These are phyloP conservation scores for Lasioglossum morio DNA, from an alignment of 2,888 invertebrate species.

Conservation along the genomic window DNA sequence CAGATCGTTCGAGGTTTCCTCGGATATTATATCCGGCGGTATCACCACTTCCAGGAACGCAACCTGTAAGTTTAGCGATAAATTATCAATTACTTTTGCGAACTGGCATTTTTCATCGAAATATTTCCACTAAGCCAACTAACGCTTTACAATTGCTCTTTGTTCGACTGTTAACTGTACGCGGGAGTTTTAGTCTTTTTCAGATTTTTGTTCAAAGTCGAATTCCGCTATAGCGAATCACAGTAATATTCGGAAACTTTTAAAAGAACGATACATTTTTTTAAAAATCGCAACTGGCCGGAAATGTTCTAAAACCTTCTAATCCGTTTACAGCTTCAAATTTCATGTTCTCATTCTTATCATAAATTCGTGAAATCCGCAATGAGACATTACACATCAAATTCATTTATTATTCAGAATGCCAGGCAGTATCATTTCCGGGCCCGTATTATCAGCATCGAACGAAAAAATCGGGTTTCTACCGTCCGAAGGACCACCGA, in stretches of 20 bases:
- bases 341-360: no score
- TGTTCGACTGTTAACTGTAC: background rate
- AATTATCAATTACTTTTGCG: background rate
- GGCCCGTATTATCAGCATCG: background rate
- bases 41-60: slow-evolving; percentile 96
- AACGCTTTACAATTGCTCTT: background rate
- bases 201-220: no score
- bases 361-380: no score
- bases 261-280: no score
- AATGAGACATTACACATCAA: background rate
- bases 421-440: background rate
- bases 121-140: background rate
- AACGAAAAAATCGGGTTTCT: background rate
- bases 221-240: no score
- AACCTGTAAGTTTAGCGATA: slow-evolving; percentile 86
- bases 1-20: slow-evolving; percentile 96
- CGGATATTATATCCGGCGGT: slow-evolving; percentile 95
- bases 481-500: background rate
- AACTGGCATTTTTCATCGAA: background rate
- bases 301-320: no score
- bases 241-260: no score
- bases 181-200: background rate
- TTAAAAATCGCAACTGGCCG: no score
- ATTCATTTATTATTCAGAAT: background rate
- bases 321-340: no score